phyloP scores from a whole-genome alignment of 2,888 invertebrate species.

The Adelognathus sp. region DNA sequence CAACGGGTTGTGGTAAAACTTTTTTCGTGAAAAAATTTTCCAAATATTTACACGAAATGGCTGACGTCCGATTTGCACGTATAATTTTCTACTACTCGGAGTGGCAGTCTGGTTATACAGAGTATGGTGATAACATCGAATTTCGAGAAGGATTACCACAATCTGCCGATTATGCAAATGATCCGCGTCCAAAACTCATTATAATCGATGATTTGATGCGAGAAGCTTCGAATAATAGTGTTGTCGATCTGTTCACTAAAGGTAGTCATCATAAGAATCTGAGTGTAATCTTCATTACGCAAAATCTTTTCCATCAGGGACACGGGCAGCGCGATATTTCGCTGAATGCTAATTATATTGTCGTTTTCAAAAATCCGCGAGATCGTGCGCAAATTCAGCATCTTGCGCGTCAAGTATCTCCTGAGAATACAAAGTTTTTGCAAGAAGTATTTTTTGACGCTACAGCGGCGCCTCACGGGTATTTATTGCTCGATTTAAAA shows the following conservation, averaged over 20 bases:
- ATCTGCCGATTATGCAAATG: background rate
- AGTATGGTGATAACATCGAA: no score
- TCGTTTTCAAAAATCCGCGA: no score
- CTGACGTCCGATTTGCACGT: conserved; percentile 18
- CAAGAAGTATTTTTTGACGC: conserved; percentile 43
- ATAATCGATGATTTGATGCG: background rate
- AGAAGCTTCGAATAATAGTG: no score
- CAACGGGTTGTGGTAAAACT: no score
- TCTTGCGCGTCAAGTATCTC: conserved; percentile 43
- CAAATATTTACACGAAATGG: no score
- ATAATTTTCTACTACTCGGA: conserved; percentile 52
- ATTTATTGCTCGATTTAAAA: no score
- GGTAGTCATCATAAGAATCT: no score
- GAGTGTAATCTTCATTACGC: conserved; percentile 14
- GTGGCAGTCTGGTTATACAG: conserved; percentile 30
- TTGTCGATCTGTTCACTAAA: conserved; percentile 27
- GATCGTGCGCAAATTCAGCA: no score
- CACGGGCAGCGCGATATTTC: no score
- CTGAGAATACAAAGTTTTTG: conserved; percentile 52
- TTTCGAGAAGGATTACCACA: background rate
- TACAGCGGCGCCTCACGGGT: conserved; percentile 30
- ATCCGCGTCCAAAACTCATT: conserved; percentile 1
- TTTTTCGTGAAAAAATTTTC: background rate
- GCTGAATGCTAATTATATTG: no score
- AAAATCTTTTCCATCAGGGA: conserved; percentile 27